Percentiles rank a stretch among this genome's conserved stretches.
Evolutionary conservation across 2,888 invertebrate genomes (phyloP).

Genomic region (Empis livida): DNA sequence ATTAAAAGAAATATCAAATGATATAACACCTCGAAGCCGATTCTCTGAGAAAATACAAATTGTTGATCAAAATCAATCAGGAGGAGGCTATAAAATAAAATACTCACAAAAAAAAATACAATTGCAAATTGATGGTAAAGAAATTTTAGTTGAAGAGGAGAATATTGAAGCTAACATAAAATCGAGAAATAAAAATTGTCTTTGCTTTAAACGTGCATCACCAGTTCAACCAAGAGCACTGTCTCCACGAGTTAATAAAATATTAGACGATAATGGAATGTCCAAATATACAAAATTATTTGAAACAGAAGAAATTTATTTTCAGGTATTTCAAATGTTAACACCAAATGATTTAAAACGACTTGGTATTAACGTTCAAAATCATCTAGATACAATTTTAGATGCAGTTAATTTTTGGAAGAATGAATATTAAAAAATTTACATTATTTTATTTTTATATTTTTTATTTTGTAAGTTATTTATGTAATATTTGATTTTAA

Average conservation of each 20-base stretch:
- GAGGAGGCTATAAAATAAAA: too few species aligned
- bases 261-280: conserved; percentile 2
- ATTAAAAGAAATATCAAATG: too few species aligned
- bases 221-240: not conserved
- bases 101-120: too few species aligned
- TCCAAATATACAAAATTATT: conserved; percentile 4
- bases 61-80: too few species aligned
- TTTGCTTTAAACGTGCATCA: not conserved
- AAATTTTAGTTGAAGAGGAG: too few species aligned
- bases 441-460: too few species aligned
- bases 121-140: too few species aligned
- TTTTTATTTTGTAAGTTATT: too few species aligned
- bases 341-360: conserved; percentile 2
- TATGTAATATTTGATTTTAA: too few species aligned
- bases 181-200: not conserved
- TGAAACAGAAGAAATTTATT: conserved; percentile 7
- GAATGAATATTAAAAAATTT: not conserved
- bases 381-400: not conserved
- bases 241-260: not conserved
- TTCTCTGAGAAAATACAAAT: too few species aligned
- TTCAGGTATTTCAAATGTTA: conserved; percentile 3
- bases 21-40: too few species aligned
- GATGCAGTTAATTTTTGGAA: not conserved
- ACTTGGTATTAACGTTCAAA: conserved; percentile 1
- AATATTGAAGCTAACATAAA: too few species aligned